Evolutionary conservation across 2,888 invertebrate genomes (phyloP), one percentile per base, ranked within the genome.

Genomic region (Imbricaverruca yamaguchii): DNA sequence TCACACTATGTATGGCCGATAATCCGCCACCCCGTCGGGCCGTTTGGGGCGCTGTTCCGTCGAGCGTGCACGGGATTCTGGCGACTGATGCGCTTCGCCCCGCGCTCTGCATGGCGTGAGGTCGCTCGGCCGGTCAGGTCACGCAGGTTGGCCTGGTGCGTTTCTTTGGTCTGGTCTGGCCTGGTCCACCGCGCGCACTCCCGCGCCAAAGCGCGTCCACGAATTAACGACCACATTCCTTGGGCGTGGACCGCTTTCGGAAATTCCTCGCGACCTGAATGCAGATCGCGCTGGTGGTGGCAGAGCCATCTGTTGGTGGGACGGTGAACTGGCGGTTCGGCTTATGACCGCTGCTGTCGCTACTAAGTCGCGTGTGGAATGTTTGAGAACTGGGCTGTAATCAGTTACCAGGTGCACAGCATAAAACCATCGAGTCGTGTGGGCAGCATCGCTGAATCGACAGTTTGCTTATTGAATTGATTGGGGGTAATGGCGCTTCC

Each of bases 151-250:
- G 8, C 8, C 18, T 61, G 61, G 3, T 61, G 39, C 39, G 61
- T 61, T 61, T 61, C 61, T 21, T 61, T 18, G 59, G 11, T 61
- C 18, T 61, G 18, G 61, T 18, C n/a, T n/a, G 18, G 61, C 3
- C n/a, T n/a, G 67, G 9, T 67, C 9, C 25, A 10, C n/a, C 25
- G 67, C 67, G 39, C n/a, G n/a, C 65, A 23, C 9, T 25, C 9
- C n/a, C 25, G 67, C n/a, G n/a, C n/a, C 2, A 4, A 11, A 13
- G n/a, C 67, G n/a, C 12, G 67, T 8, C 67, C 13, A 25, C 12
- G 12, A 67, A 67, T 67, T 67, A 67, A 67, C 67, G 67, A 67
- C 67, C 67, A 13, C 67, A 67, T 67, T 67, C 67, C 67, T 67
- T 11, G 25, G 25, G 25, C 11, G n/a, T 23, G 67, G 25, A 13